Evolutionary conservation across 2,888 invertebrate genomes (phyloP), one percentile per base, ranked within the genome.

Genomic region (Stictocephala bisonia): DNA sequence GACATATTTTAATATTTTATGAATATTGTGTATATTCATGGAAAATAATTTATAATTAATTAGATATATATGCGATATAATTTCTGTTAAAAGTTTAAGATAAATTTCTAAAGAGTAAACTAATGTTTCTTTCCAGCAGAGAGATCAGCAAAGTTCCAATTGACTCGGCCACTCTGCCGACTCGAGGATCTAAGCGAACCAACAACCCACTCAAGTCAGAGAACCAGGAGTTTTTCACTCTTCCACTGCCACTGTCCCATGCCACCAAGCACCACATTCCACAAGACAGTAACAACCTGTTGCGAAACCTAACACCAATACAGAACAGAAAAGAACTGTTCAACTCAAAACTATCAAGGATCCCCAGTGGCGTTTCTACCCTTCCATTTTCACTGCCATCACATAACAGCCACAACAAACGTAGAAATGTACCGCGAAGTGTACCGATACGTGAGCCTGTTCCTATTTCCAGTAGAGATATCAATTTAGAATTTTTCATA

Each of bases 211-310:
- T 27, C 9, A 56, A 26, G 18, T 56, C 56, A 20, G 75, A 76
- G 29, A 53, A 66, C 24, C 74, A 69, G 15, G 77, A 77, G 44
- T 77, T 77, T 51, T 70, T 74, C 80, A 83, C 11, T 80, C 82
- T 26, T 83, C 83, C 72, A 84, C 84, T n/a, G 83, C 84, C 13
- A 83, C 84, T 3, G 83, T 84, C 77, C 83, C 84, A 72, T 35
- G 53, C 68, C 11, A 51, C 44, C 26, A 64, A 72, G 58, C 72
- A 67, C 40, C 74, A 29, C 53, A 48, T 44, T 51, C 71, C 71
- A 66, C 27, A 69, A 44, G 35, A 67, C 60, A 51, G 41, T 69
- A 22, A 50, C 27, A 51, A 41, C 56, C 27, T 53, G 11, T 27
- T 56, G n/a, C 40, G 69, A 29, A 70, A 70, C 44, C 44, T 70